phyloP scores from a whole-genome alignment of 1,140 invertebrate species.

The Bombus terrestris region DNA sequence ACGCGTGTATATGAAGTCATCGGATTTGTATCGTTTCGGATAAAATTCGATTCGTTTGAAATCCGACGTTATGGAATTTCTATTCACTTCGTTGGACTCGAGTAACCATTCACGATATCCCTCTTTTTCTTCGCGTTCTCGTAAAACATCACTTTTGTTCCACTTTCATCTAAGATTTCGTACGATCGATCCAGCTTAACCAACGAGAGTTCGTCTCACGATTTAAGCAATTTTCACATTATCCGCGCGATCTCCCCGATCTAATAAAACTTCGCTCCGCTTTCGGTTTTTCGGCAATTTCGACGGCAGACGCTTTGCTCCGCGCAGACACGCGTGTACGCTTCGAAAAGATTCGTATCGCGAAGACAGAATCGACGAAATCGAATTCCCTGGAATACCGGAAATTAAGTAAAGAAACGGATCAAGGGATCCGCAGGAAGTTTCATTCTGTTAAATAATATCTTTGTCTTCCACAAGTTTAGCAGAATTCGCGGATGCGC shows the following conservation, averaged over 20 bases:
- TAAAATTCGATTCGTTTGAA: not conserved
- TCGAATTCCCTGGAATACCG: too few relatives aligned
- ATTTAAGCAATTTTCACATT: not conserved
- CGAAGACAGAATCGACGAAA: too few relatives aligned
- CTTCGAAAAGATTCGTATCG: too few relatives aligned
- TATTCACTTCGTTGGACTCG: too few relatives aligned
- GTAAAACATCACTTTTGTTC: not conserved
- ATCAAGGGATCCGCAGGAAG: not conserved
- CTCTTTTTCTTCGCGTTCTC: not conserved
- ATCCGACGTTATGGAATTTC: too few relatives aligned
- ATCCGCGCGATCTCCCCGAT: not conserved
- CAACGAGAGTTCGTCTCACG: too few relatives aligned
- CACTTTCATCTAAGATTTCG: not conserved
- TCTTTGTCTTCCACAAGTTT: conserved; percentile 10
- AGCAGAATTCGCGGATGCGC: conserved; percentile 19
- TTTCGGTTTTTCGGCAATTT: too few relatives aligned
- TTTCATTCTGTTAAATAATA: not conserved
- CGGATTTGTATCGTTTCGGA: too few relatives aligned
- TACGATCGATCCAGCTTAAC: not conserved
- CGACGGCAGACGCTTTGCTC: too few relatives aligned
- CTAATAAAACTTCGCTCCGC: not conserved
- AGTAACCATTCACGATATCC: not conserved
- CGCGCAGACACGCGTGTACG: too few relatives aligned
- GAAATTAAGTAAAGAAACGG: not conserved
- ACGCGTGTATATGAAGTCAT: not conserved